Conservation (phyloP, 2,113 vertebrate species). For the Mobula hypostoma region DNA sequence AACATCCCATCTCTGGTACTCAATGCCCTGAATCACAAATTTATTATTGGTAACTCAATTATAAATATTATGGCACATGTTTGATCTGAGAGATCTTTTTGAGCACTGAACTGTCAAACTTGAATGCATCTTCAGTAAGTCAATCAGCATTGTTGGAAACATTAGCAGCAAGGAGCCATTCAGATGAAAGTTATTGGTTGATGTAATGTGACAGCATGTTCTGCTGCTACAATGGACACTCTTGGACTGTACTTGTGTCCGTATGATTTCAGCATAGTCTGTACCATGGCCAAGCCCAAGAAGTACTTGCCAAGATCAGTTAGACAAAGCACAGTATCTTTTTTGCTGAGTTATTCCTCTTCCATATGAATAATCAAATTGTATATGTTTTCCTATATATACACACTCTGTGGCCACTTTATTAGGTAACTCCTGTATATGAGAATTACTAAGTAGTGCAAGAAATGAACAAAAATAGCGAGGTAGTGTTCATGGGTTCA, state of each 20-base stretch:
- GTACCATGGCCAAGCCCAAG: neutral
- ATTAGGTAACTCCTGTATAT: too few species aligned
- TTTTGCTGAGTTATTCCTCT: neutral
- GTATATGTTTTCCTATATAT: neutral
- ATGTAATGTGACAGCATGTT: constrained; percentile 15
- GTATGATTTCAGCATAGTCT: neutral
- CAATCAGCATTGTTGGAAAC: neutral
- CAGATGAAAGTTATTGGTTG: neutral
- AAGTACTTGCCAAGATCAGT: neutral
- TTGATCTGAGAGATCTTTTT: neutral
- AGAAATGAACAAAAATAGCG: too few species aligned
- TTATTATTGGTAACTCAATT: neutral
- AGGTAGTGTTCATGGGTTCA: too few species aligned
- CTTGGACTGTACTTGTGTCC: neutral
- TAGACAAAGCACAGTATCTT: neutral
- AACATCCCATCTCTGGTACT: too few species aligned
- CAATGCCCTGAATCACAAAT: too few species aligned
- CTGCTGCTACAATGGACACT: neutral
- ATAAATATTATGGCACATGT: neutral
- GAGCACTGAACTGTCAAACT: neutral
- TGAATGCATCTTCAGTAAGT: neutral
- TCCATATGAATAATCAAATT: neutral
- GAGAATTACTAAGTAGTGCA: too few species aligned
- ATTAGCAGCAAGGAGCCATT: neutral
- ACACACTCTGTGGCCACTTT: too few species aligned